A percentile compares a stretch with the other conserved stretches of the same genome.
Evolutionary conservation across 2,797 vertebrate genomes (phyloP).

Genomic region (Chrysocyon brachyurus): DNA sequence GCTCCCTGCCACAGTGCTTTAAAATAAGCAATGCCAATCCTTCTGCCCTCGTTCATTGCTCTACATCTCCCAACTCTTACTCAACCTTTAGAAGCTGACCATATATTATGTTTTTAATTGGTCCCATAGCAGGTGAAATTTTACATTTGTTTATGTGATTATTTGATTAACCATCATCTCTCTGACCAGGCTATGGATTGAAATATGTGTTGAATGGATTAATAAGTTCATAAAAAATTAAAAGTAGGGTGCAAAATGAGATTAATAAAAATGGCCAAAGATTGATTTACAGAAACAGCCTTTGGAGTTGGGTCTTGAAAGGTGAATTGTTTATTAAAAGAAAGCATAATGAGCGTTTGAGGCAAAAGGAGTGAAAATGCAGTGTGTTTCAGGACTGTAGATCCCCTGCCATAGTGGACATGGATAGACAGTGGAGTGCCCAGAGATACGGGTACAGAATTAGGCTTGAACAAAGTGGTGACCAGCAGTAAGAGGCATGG

Average conservation of each 20-base stretch:
- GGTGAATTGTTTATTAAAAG: not conserved
- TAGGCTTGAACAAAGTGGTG: not conserved
- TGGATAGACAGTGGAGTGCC: not conserved
- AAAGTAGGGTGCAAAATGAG: not conserved
- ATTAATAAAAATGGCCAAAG: not conserved
- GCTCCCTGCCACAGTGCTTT: not conserved
- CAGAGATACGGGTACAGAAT: not conserved
- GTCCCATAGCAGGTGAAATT: not conserved
- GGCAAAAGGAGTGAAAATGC: not conserved
- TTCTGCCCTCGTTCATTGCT: not conserved
- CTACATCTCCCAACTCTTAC: not conserved
- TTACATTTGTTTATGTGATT: conserved; percentile 17
- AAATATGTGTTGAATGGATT: not conserved
- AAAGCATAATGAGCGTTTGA: not conserved
- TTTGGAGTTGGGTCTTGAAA: not conserved
- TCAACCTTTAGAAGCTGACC: not conserved
- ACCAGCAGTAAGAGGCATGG: not conserved
- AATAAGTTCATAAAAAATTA: not conserved
- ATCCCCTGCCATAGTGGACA: not conserved
- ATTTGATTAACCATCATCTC: not conserved
- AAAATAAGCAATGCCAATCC: not conserved
- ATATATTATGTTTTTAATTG: not conserved
- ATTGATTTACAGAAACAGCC: not conserved
- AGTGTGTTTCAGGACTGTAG: not conserved
- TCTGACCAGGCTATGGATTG: not conserved